Percentiles rank a stretch among this genome's conserved stretches.
phyloP scores from a whole-genome alignment of 2,113 vertebrate genomes.

The Turnix velox region DNA sequence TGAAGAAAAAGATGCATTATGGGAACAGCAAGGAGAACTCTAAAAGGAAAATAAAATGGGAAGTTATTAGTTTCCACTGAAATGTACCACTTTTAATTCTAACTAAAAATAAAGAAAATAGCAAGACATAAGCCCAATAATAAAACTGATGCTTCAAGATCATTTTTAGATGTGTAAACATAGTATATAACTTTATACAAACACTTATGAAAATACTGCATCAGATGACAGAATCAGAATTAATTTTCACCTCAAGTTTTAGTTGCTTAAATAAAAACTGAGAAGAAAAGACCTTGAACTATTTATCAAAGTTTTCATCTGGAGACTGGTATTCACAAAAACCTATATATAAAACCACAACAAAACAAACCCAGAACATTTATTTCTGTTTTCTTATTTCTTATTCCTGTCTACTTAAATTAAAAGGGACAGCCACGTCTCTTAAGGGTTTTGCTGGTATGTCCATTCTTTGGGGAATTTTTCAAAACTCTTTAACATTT shows the following conservation, averaged over 20 bases:
- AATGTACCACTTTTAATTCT: neutral
- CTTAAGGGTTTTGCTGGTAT: neutral
- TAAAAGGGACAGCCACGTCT: neutral
- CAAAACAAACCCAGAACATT: neutral
- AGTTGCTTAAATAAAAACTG: neutral
- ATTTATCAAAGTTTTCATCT: neutral
- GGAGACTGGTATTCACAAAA: neutral
- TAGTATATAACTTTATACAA: neutral
- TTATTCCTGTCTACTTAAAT: neutral
- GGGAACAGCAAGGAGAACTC: neutral
- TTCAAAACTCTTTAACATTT: neutral
- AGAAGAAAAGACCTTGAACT: neutral
- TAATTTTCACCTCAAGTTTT: neutral
- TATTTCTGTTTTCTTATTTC: neutral
- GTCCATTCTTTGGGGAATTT: neutral
- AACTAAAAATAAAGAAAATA: neutral
- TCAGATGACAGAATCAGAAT: neutral
- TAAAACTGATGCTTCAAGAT: neutral
- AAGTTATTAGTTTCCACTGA: neutral
- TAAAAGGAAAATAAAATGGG: neutral
- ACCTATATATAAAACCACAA: rapidly evolving
- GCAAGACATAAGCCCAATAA: neutral
- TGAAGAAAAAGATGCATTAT: neutral
- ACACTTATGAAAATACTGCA: neutral
- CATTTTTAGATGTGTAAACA: neutral